Evolutionary conservation across 2,888 invertebrate species (phyloP), one percentile per base, ranked within the genome.

Genomic region (Ariolimax columbianus): DNA sequence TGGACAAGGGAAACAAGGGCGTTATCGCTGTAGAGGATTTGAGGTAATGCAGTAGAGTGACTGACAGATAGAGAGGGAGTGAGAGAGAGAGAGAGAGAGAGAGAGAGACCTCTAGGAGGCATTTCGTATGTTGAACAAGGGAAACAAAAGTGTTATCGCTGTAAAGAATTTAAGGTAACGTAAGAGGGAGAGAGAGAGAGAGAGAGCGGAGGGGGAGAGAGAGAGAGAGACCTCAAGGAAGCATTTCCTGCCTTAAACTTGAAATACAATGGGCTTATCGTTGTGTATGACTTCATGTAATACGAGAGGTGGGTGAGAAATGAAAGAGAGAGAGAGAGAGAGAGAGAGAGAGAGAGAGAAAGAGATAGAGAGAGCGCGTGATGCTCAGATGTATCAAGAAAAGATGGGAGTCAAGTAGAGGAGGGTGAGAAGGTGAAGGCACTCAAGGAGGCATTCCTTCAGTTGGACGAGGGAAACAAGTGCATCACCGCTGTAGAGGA

Each of bases 181-280:
- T 38, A 38, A 40, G 26, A 33, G 19, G 36, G 33, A 30, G 14
- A n/a, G n/a, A n/a, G n/a, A n/a, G n/a, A n/a, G n/a, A n/a, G n/a
- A n/a, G n/a, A n/a, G n/a, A n/a, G n/a, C 4, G 26, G 40, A 38
- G 98, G 98, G 94, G 99, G 99, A 94, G 97, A 98, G 89, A 99
- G 99, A 95, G 98, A 99, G 94, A 98, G 99, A 94, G 99, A 99
- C 95, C 96, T 99, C 88, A 96, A 98, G 93, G 99, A 99, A 96
- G 99, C 99, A 83, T 99, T 99, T 96, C 97, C 99, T 94, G 96
- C 99, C 91, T 98, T 99, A 94, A 99, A 99, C 95, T 99, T 99
- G 95, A 98, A 92, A 82, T 94, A 93, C 89, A 93, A 91, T 88
- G 94, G 94, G 23, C 92, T 93, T 40, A 92, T 92, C 85, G 91